Base-by-base conservation (phyloP, 2,888 invertebrate genomes). In the Stenodera caucasica region DNA sequence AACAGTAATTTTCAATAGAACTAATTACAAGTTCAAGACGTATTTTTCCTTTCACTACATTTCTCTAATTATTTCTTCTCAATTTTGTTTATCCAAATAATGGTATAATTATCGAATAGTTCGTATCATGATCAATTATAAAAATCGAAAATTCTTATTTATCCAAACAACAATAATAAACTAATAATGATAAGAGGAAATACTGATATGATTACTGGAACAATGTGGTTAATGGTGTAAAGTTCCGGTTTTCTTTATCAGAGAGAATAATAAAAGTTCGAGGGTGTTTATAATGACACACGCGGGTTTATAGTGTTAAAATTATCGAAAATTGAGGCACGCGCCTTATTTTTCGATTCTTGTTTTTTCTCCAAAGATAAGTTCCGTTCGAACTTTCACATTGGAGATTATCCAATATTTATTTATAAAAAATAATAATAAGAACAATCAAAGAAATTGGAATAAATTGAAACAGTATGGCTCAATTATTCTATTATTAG, bases 241-340 rank as follows among this genome's bases (percentile, higher is more conserved):
- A 45, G 21, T 45, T 45, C 45, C 45, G 45, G 45, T 45, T 45
- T n/a, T n/a, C n/a, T n/a, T n/a, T n/a, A n/a, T n/a, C n/a, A n/a
- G n/a, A n/a, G n/a, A n/a, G n/a, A n/a, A n/a, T n/a, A n/a, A n/a
- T n/a, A n/a, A 37, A 37, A 0, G 7, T 26, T 5, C 15, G 15
- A 8, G 45, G 21, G 45, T 45, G 45, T 45, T 12, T n/a, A n/a
- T 18, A 21, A 21, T 45, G 21, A 26, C 26, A 6, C 3, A 26
- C 7, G 4, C 26, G n/a, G n/a, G 7, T 26, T 26, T 26, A 26
- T 26, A 26, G 26, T 3, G 4, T 5, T 3, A 26, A 26, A 26
- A 26, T 26, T 5, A 26, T 26, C 12, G n/a, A 37, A 14, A 40
- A 15, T 15, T 37, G 7, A 18, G 40, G 40, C 40, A 11, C 35